Evolutionary conservation across 1,140 invertebrate genomes (phyloP), one percentile per base, ranked within the genome.

Genomic region (Camponotus vicinus): DNA sequence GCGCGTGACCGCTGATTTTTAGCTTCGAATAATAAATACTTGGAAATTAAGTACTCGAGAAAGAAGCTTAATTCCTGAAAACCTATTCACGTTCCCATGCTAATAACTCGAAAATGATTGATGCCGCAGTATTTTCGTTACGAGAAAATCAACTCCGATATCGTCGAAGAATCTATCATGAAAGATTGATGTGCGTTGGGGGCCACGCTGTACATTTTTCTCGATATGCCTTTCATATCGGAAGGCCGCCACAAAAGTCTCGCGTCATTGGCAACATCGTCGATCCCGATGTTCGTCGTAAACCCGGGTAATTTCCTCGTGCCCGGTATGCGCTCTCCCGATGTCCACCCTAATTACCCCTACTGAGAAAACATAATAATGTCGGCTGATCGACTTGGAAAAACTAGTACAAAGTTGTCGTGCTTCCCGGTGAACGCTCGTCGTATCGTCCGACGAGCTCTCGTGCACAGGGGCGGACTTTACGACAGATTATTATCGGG

Each of bases 361-460:
- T 88, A 92, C 91, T 88, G 76, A 92, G 91, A 92, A 92, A 76
- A 91, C 89, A 90, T 90, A 92, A 87, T 92, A 93, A 92, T 92
- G 88, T 76, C 67, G 59, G 84, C 89, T 75, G 86, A 82, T 67
- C 69, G 66, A 52, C 32, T 52, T 57, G 85, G 80, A 93, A 93
- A 92, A 93, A 93, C 88, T 87, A 89, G 90, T 87, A 92, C 89
- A 90, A 93, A 92, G 89, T 87, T 85, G 67, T 89, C 87, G 88
- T 78, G 79, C 79, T 34, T 85, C 57, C 40, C 40, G 61, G 11
- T n/a, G 45, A 66, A 18, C 21, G 57, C 45, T 5, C 34, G 49
- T 45, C 42, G 37, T 73, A 82, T 85, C 32, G 57, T 64, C 76
- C 76, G 55, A 34, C 21, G 18, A 82, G 79, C 79, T 75, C n/a